Base-by-base conservation (phyloP, 2,888 invertebrate genomes). In the Lycaena phlaeas region DNA sequence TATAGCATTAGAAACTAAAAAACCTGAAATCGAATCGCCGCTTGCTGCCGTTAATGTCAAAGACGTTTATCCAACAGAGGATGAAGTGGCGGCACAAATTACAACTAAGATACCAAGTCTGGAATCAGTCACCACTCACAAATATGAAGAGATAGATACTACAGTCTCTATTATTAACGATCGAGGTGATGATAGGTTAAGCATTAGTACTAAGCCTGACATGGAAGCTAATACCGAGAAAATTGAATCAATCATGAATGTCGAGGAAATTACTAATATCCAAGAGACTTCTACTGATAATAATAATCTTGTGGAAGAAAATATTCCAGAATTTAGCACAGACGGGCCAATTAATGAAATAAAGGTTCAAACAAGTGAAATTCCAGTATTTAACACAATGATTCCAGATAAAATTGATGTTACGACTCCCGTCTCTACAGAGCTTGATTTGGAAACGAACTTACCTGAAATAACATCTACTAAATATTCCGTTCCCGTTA, bases 281-380 rank as follows among this genome's bases (percentile, higher is more conserved):
- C 25, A 39, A 37, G 18, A 28, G 7, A 30, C 39, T n/a, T 12
- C 30, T 28, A 29, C 10, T 11, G 17, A 40, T 27, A 27, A 42
- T n/a, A n/a, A n/a, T n/a, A n/a, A n/a, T n/a, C n/a, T n/a, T n/a
- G n/a, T n/a, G n/a, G n/a, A n/a, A n/a, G n/a, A n/a, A n/a, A n/a
- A n/a, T n/a, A n/a, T n/a, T n/a, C n/a, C n/a, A n/a, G n/a, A n/a
- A n/a, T n/a, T n/a, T n/a, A n/a, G n/a, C 31, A 51, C 48, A 25
- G 40, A 40, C 36, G 10, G 26, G 36, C 28, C 40, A 15, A 12
- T 11, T 9, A 15, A 41, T 18, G 36, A 28, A 46, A 42, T 46
- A 27, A 26, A 45, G 26, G 40, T 46, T 14, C 43, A 44, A 42
- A 46, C 9, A 3, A 34, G 17, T 2, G 22, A 22, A 15, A 6